Evolutionary conservation across 1,140 invertebrate genomes (phyloP), one percentile per base, ranked within the genome.

Genomic region (Drosophila ficusphila): DNA sequence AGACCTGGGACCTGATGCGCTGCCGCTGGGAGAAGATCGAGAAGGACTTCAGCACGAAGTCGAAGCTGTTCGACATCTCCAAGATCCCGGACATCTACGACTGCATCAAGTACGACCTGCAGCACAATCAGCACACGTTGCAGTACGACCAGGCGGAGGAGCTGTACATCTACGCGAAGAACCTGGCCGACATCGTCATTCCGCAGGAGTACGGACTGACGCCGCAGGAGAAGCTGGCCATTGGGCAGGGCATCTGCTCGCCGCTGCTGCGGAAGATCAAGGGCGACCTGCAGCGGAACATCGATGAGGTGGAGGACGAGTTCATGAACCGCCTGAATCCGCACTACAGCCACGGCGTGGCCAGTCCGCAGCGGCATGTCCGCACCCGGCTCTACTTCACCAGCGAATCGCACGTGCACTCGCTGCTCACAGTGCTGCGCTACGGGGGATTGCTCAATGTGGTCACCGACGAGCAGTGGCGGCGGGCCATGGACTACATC

Each of bases 51-150:
- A 97, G 95, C 77, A 96, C 96, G 0, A 99, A 99, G 92, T 90
- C 86, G 0, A 97, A 96, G 62, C 94, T 95, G 12, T 99, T 97
- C 93, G 99, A 99, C 91, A 99, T 99, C 73, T 99, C 98, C 0
- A 99, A 99, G 93, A 98, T 99, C 67, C 99, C 99, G 0, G 99
- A 99, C 91, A 99, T 99, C 72, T 99, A 99, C 90, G 99, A 99
- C 93, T 99, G 98, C 91, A 99, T 99, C 74, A 99, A 99, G 89
- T 99, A 99, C 90, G 99, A 99, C 92, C 92, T 99, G 58, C 98
- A 99, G 88, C 99, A 99, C 90, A 99, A 99, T 92, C 97, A 98
- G 86, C 96, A 98, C 90, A 97, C 97, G 0, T 90, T 99, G 76
- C 96, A 99, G 91, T 99, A 98, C 92, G 96, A 98, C 78, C 94